These are phyloP conservation scores for Chloromyia formosa DNA, from an alignment of 2,888 invertebrate genomes.

Conservation along the genomic window DNA sequence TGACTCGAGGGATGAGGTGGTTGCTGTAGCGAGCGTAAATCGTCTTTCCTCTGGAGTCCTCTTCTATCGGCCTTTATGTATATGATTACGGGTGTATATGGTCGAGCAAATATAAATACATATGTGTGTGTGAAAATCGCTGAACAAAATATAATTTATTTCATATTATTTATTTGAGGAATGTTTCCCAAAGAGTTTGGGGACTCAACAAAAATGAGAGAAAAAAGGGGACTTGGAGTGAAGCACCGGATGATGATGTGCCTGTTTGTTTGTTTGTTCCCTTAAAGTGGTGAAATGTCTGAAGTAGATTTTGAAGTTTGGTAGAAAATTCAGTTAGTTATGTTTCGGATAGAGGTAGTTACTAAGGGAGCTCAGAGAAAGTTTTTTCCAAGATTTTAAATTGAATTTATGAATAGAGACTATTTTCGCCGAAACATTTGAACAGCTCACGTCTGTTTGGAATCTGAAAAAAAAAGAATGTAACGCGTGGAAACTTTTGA, in stretches of 20 bases:
- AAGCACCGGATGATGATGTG: not conserved
- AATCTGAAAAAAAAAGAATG: too few relatives aligned
- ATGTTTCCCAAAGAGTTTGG: conserved; percentile 3
- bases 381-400: too few relatives aligned
- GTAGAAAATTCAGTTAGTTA: not conserved
- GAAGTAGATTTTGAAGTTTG: not conserved
- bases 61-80: not conserved
- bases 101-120: not conserved
- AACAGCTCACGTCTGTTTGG: too few relatives aligned
- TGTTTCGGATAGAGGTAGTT: too few relatives aligned
- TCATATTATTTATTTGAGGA: conserved; percentile 35
- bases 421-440: too few relatives aligned
- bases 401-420: too few relatives aligned
- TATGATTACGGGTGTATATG: not conserved
- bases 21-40: too few relatives aligned
- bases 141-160: conserved; percentile 36
- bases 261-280: not conserved
- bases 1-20: too few relatives aligned
- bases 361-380: too few relatives aligned
- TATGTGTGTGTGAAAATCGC: not conserved
- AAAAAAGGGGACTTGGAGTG: not conserved
- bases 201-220: not conserved
- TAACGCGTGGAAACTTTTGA: too few relatives aligned
- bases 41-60: too few relatives aligned
- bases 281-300: not conserved